These are phyloP conservation scores for Protosalanx chinensis DNA, from an alignment of 2,797 vertebrate genomes.

Conservation along the genomic window DNA sequence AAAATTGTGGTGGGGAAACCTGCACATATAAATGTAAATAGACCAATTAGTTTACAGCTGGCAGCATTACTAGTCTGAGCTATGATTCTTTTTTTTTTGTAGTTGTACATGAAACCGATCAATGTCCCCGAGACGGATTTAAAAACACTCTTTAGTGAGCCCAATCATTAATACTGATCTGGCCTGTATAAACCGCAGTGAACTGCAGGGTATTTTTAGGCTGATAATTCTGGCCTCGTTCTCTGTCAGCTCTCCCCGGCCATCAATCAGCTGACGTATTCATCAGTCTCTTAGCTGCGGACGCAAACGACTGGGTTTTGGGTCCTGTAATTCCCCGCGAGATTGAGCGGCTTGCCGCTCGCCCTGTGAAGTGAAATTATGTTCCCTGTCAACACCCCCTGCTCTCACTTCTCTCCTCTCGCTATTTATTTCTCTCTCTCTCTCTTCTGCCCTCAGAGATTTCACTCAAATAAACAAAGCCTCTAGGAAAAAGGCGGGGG, in stretches of 20 bases:
- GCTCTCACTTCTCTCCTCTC: constrained; percentile 17
- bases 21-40: too few species aligned
- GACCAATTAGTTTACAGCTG: too few species aligned
- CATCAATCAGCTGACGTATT: constrained; percentile 75
- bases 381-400: constrained; percentile 50
- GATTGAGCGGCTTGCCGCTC: constrained; percentile 46
- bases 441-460: constrained; percentile 28
- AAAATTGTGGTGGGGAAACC: too few species aligned
- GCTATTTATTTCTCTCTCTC: constrained; percentile 1
- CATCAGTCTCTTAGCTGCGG: constrained; percentile 74
- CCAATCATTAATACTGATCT: constrained; percentile 26
- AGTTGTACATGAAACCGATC: constrained; percentile 28
- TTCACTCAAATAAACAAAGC: constrained; percentile 57
- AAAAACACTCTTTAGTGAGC: constrained; percentile 9
- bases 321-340: constrained; percentile 51
- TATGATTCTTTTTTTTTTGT: too few species aligned
- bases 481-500: constrained; percentile 14
- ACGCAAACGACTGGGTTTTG: constrained; percentile 48
- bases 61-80: too few species aligned
- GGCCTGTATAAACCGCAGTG: constrained; percentile 11
- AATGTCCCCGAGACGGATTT: constrained; percentile 19
- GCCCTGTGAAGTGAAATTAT: constrained; percentile 50
- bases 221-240: constrained; percentile 63
- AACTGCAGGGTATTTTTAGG: constrained; percentile 29
- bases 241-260: constrained; percentile 72